Percentiles rank a stretch among this genome's conserved stretches.
Conservation (phyloP, 2,888 invertebrate genomes). For the Syrphus vitripennis region DNA sequence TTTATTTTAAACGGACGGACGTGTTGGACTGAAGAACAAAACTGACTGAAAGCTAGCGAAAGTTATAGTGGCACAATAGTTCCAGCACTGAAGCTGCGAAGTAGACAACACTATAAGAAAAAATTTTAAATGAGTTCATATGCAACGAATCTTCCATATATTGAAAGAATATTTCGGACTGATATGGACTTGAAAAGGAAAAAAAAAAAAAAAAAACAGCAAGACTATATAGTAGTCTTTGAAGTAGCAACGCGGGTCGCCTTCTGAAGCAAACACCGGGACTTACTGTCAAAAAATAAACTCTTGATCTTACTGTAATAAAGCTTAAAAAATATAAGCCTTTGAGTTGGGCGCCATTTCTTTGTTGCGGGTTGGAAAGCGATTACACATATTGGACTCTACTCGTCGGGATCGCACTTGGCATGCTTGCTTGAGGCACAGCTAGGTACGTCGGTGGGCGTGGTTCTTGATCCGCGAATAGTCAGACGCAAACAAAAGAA, state of each 20-base stretch:
- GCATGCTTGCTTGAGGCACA: too few relatives aligned
- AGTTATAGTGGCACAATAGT: neutral
- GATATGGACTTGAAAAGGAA: neutral
- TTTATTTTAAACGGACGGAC: neutral
- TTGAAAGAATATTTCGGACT: neutral
- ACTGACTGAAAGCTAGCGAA: neutral
- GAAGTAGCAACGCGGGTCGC: neutral
- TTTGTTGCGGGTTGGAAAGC: neutral
- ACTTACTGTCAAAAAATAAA: neutral
- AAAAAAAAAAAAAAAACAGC: too few relatives aligned
- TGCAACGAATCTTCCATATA: neutral
- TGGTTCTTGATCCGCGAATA: too few relatives aligned
- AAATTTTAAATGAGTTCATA: neutral
- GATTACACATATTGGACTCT: too few relatives aligned
- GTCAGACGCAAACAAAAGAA: too few relatives aligned
- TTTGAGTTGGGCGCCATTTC: neutral
- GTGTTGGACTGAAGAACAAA: neutral
- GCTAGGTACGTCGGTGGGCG: too few relatives aligned
- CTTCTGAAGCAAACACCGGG: neutral
- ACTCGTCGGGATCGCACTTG: too few relatives aligned
- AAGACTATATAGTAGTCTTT: neutral
- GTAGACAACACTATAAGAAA: neutral
- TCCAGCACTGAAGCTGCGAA: neutral
- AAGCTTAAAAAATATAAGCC: neutral
- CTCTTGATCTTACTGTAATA: neutral